Percentiles rank a stretch among this genome's conserved stretches.
phyloP scores from a whole-genome alignment of 2,888 invertebrate species.

The Erebia palarica region DNA sequence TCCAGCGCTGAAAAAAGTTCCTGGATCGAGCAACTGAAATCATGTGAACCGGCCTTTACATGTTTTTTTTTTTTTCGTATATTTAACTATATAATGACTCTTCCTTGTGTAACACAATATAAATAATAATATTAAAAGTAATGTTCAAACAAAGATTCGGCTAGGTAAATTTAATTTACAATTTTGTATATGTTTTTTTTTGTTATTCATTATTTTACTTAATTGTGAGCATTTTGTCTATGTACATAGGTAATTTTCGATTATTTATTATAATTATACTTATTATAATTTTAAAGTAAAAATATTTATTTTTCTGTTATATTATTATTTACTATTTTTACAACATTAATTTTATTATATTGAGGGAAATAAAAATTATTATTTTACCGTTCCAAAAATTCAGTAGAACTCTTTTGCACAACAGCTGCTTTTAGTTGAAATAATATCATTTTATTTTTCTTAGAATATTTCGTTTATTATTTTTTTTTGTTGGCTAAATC shows the following conservation, averaged over 20 bases:
- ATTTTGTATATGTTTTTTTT: conserved; percentile 14
- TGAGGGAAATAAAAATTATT: conserved; percentile 46
- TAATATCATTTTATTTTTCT: too few species aligned
- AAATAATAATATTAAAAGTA: not conserved
- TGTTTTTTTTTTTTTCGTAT: not conserved
- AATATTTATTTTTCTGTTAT: conserved; percentile 28
- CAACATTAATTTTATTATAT: conserved; percentile 38
- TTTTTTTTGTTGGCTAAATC: too few species aligned
- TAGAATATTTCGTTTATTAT: too few species aligned
- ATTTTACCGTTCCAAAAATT: too few species aligned
- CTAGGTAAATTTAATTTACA: conserved; percentile 1
- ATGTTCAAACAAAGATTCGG: not conserved
- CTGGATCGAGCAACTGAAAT: not conserved
- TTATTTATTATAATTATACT: conserved; percentile 24
- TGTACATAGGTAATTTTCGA: conserved; percentile 33
- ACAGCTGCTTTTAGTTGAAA: too few species aligned
- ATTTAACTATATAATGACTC: not conserved
- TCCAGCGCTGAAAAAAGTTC: not conserved
- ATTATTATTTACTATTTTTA: conserved; percentile 28
- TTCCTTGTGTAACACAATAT: not conserved
- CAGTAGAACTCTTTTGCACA: too few species aligned
- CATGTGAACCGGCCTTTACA: not conserved
- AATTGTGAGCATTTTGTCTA: conserved; percentile 35
- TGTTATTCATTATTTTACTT: conserved; percentile 7
- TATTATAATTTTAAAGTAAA: conserved; percentile 38